Base-by-base conservation (phyloP, 2,888 invertebrate genomes). In the Archips xylosteana region DNA sequence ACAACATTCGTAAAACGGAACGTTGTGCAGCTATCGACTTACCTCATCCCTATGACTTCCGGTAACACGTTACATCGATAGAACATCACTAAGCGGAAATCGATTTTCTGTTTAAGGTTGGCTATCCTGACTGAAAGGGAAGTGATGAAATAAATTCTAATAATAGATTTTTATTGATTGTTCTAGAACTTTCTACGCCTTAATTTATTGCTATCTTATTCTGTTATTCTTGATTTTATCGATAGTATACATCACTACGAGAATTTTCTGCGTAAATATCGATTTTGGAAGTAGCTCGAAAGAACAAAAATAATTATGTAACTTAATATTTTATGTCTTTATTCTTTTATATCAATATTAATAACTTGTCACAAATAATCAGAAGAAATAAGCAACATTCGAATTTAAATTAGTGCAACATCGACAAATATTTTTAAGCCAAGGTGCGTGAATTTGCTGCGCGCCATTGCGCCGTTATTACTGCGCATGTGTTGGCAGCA, bases 401-500 rank as follows among this genome's bases (percentile, higher is more conserved):
- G 1, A 49, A 49, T 64, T 64, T 8, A 57, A 63, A 15, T 12
- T 23, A 42, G 13, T 13, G 34, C 34, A 70, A 47, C 45, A 61
- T 74, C 74, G 51, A 51, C 65, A 70, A 64, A 64, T 51, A 47
- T 42, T 68, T 73, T 71, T 49, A 64, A 57, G 60, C 54, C 12
- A 23, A 34, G 51, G 74, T 70, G 65, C 74, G 74, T 65, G 42
- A 75, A 54, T 60, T 67, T 64, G 73, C 69, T 70, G 87, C 92
- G 89, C 90, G 90, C 89, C 88, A 87, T 87, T 86, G 81, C 83
- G 83, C 80, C 81, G 85, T 82, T 84, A 79, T 79, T 83, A 78
- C 78, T 82, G 89, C 90, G 91, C 90, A 89, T 84, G 80, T 80
- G 90, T 93, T 93, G 94, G 94, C 84, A 89, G 86, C 84, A 86